Evolutionary conservation across 2,113 vertebrate genomes (phyloP), one percentile per base, ranked within the genome.

Genomic region (human (Homo sapiens)): DNA sequence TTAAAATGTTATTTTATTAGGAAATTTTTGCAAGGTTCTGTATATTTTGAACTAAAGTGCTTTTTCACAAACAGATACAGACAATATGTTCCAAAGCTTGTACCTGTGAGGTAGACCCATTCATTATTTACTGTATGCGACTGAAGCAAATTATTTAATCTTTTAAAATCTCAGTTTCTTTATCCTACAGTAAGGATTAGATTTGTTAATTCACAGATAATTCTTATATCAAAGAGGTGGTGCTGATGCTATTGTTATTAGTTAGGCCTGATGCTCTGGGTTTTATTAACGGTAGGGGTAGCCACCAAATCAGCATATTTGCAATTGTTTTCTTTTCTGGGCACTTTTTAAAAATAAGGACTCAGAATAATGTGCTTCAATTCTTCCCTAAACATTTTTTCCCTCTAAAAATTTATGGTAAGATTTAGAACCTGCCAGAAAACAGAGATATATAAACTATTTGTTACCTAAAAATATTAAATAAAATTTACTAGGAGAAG

Each of bases 251-350:
- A 14, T 72, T 57, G 3, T 23, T n/a, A 25, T 32, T 8, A 11
- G 1, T 32, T 8, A 11, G 1, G 0, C 8, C 35, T 57, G 35
- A 73, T 38, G 3, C 22, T 83, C 20, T 82, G 2, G 2, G 1
- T 55, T n/a, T 55, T 23, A 40, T 8, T 45, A 20, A 50, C 35
- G 13, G 0, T 20, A 38, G 22, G 38, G 20, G 13, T 22, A 81
- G 20, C 45, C 11, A 48, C 5, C 25, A 35, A 35, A 68, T 10
- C 10, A 82, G 16, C 13, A 78, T 5, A 40, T 48, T 25, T 76
- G 9, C 40, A 30, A 27, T 1, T 48, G 8, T 48, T 92, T 80
- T n/a, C 32, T 22, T 90, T 64, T 84, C 25, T 25, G 2, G 5
- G 2, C 3, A 72, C 32, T 86, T 50, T 25, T 75, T 14, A 13